A percentile compares a stretch with the other conserved stretches of the same genome.
Conservation (phyloP, 2,888 invertebrate species). For the Idaea dimidiata region DNA sequence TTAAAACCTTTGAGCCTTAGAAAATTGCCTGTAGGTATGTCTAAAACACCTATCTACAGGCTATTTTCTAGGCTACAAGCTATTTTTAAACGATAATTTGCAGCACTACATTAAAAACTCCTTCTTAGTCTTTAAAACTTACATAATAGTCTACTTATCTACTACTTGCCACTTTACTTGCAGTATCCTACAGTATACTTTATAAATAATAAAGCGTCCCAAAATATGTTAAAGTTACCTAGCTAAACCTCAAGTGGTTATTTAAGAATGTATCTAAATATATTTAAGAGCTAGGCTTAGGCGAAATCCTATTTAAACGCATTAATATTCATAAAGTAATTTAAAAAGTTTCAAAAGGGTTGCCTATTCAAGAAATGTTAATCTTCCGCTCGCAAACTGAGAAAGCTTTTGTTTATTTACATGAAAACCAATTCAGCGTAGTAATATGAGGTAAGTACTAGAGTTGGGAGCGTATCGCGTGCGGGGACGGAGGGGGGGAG, state of each 20-base stretch:
- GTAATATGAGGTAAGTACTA: background rate
- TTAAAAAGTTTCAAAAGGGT: background rate
- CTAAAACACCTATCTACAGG: background rate
- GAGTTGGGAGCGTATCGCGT: constrained; percentile 11
- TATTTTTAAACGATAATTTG: background rate
- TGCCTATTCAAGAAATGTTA: background rate
- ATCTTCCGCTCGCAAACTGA: background rate
- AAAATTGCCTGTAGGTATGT: background rate
- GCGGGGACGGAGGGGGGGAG: constrained; percentile 33
- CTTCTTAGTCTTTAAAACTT: too few species aligned
- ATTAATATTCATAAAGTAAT: constrained; percentile 1
- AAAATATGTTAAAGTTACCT: background rate
- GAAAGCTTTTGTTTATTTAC: constrained; percentile 15
- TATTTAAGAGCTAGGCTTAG: background rate
- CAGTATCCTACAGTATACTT: too few species aligned
- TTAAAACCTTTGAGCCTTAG: background rate
- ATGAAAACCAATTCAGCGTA: constrained; percentile 16
- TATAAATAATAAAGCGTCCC: background rate
- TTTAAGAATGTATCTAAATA: background rate
- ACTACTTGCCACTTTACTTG: too few species aligned
- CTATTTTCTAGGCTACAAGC: too few species aligned
- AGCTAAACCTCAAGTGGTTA: background rate
- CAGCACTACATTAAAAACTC: too few species aligned
- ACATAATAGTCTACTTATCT: too few species aligned
- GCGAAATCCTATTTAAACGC: background rate